Evolutionary conservation across 2,888 invertebrate genomes (phyloP).

Genomic region (Limnephilus lunatus): DNA sequence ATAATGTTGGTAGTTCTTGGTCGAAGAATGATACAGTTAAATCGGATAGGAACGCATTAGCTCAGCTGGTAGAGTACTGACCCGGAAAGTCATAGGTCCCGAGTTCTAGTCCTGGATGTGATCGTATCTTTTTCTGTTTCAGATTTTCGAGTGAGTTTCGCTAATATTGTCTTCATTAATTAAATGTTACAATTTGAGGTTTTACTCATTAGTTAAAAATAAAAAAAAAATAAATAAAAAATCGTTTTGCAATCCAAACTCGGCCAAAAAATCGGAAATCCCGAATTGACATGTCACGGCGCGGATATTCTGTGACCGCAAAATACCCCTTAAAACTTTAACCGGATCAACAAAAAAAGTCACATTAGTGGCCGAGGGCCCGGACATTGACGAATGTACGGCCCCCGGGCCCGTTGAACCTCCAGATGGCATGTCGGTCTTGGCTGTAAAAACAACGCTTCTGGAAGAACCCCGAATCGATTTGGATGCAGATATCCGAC

Average conservation of each 20-base stretch:
- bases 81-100: no score
- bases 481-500: slow-evolving; percentile 56
- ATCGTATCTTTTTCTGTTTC: no score
- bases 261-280: slow-evolving; percentile 24
- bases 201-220: no score
- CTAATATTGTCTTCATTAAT: no score
- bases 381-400: slow-evolving; percentile 56
- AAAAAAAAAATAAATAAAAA: neutral
- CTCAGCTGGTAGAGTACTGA: no score
- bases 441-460: slow-evolving; percentile 43
- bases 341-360: slow-evolving; percentile 58
- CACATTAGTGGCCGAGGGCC: slow-evolving; percentile 51
- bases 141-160: no score
- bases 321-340: slow-evolving; percentile 49
- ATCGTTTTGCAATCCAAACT: slow-evolving; percentile 11
- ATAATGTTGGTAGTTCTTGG: no score
- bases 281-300: slow-evolving; percentile 53
- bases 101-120: no score
- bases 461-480: slow-evolving; percentile 57
- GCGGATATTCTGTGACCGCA: slow-evolving; percentile 41
- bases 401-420: slow-evolving; percentile 41
- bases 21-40: no score
- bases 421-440: slow-evolving; percentile 42
- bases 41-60: no score
- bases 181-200: no score